Conservation (phyloP, 2,797 vertebrate species). For the Poeciliopsis gracilis region DNA sequence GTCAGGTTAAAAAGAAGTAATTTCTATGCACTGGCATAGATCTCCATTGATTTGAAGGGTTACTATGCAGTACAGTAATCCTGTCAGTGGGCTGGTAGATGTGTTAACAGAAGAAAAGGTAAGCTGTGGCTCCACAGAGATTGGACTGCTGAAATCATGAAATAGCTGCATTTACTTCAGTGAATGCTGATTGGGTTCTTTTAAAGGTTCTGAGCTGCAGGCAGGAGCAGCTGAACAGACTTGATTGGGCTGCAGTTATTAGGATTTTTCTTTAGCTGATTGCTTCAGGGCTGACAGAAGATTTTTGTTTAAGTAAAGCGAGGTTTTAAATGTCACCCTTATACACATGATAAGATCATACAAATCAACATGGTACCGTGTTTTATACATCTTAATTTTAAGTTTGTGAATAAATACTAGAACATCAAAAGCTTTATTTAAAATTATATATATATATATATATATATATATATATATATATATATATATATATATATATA, state of each 20-base stretch:
- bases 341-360: background rate
- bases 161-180: background rate
- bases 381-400: no score
- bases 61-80: background rate
- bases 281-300: background rate
- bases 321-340: background rate
- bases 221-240: background rate
- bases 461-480: no score
- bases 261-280: background rate
- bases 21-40: background rate
- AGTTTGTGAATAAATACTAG: no score
- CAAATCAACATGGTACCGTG: background rate
- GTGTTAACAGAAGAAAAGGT: background rate
- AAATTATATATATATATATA: no score
- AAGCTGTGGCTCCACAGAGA: background rate
- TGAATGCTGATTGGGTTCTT: background rate
- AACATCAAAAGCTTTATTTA: no score
- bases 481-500: no score
- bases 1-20: background rate
- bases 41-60: background rate
- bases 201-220: background rate
- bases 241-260: background rate
- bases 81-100: background rate
- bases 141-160: background rate
- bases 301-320: background rate